Percentiles rank a stretch among this genome's conserved stretches.
phyloP scores from a whole-genome alignment of 2,113 vertebrate species.

The Dicaeum eximium region DNA sequence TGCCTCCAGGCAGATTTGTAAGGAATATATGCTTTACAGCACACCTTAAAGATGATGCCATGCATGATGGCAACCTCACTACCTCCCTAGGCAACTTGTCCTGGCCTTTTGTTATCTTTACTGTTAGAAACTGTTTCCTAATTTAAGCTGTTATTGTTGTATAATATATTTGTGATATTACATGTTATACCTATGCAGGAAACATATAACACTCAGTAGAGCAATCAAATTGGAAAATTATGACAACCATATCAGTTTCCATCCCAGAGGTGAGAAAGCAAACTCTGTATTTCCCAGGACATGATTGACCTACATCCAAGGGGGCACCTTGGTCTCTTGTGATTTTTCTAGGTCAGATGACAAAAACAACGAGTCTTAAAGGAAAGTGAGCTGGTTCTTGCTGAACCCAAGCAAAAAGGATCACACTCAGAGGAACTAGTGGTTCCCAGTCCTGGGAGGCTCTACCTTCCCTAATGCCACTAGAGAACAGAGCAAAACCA shows the following conservation, averaged over 20 bases:
- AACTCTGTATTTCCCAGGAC: not conserved
- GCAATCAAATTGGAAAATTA: not conserved
- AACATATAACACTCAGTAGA: not conserved
- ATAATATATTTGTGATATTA: not conserved
- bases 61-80: not conserved
- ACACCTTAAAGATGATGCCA: not conserved
- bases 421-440: not conserved
- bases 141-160: not conserved
- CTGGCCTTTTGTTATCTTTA: not conserved
- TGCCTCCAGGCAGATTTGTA: not conserved
- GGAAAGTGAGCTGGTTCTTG: not conserved
- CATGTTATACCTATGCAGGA: not conserved
- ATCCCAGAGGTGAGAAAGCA: not conserved
- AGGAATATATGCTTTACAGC: not conserved
- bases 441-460: not conserved
- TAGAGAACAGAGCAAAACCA: not conserved
- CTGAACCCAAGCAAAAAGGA: not conserved
- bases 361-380: not conserved
- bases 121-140: not conserved
- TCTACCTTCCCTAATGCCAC: not conserved
- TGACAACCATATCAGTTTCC: not conserved
- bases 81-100: not conserved
- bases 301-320: not conserved
- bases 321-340: not conserved
- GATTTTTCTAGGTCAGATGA: not conserved